These are phyloP conservation scores for Trichonephila inaurata DNA, from an alignment of 1,140 invertebrate species.

Conservation along the genomic window DNA sequence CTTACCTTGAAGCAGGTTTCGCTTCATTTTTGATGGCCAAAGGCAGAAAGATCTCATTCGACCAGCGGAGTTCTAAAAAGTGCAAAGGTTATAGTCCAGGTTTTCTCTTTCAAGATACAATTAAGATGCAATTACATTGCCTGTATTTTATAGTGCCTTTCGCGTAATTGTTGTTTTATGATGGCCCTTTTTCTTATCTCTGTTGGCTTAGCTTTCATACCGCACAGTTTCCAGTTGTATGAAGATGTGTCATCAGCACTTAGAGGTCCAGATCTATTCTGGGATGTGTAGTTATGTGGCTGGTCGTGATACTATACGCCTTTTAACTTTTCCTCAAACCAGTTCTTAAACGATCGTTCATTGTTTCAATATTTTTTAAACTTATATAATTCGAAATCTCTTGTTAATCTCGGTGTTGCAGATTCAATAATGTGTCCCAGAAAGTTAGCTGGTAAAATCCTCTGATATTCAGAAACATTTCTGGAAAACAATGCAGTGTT, in stretches of 20 bases:
- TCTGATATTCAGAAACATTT: not conserved
- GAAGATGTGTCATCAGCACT: not conserved
- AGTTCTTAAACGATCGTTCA: not conserved
- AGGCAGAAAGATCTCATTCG: not conserved
- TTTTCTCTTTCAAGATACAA: slow-evolving; percentile 67
- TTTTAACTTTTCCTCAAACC: not conserved
- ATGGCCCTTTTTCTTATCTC: slow-evolving; percentile 1
- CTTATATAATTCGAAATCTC: not conserved
- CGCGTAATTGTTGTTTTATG: slow-evolving; percentile 63
- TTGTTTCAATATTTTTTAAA: slow-evolving; percentile 8
- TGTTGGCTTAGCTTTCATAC: not conserved
- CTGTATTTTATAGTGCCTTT: slow-evolving; percentile 36
- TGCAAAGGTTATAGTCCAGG: slow-evolving; percentile 56
- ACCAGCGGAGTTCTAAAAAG: slow-evolving; percentile 21
- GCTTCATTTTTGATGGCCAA: slow-evolving; percentile 17
- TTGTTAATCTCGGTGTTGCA: not conserved
- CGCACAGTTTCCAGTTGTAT: not conserved
- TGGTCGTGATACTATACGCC: slow-evolving; percentile 29
- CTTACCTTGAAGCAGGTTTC: slow-evolving; percentile 53
- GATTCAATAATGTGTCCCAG: not conserved
- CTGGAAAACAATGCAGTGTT: too few species aligned
- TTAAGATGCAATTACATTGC: slow-evolving; percentile 63
- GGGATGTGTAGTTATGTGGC: not conserved
- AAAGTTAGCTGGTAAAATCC: not conserved
- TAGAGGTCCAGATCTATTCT: not conserved